phyloP scores from a whole-genome alignment of 2,113 vertebrate species.

The Talpa occidentalis region DNA sequence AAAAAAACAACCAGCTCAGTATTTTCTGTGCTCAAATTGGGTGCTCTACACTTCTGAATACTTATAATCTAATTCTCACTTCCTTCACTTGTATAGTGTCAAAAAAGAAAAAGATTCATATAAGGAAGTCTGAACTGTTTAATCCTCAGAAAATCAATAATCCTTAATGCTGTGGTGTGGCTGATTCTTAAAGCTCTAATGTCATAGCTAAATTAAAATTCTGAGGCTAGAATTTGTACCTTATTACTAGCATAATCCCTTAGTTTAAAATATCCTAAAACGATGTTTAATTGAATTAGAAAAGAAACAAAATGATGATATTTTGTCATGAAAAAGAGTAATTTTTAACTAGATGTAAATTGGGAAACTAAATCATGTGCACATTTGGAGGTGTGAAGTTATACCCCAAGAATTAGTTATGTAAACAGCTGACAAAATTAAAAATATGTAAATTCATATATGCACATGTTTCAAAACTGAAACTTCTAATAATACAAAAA shows the following conservation, averaged over 20 bases:
- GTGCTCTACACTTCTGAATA: neutral
- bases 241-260: neutral
- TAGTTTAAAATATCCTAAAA: neutral
- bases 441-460: too few relatives aligned
- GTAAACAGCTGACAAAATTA: too few relatives aligned
- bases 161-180: neutral
- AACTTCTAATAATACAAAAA: neutral
- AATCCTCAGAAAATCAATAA: neutral
- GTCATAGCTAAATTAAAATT: neutral
- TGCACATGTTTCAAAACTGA: neutral
- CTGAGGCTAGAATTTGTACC: neutral
- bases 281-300: slow-evolving; percentile 11
- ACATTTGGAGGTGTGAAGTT: too few relatives aligned
- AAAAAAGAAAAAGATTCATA: neutral
- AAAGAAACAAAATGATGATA: neutral
- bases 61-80: neutral
- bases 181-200: neutral
- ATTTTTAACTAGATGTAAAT: neutral
- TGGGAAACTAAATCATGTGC: too few relatives aligned
- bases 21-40: neutral
- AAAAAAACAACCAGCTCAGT: neutral
- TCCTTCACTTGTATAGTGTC: neutral
- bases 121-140: neutral
- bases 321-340: neutral
- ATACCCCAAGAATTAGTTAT: too few relatives aligned